These are phyloP conservation scores for Adelosebastes latens DNA, from an alignment of 2,797 vertebrate species.

Conservation along the genomic window DNA sequence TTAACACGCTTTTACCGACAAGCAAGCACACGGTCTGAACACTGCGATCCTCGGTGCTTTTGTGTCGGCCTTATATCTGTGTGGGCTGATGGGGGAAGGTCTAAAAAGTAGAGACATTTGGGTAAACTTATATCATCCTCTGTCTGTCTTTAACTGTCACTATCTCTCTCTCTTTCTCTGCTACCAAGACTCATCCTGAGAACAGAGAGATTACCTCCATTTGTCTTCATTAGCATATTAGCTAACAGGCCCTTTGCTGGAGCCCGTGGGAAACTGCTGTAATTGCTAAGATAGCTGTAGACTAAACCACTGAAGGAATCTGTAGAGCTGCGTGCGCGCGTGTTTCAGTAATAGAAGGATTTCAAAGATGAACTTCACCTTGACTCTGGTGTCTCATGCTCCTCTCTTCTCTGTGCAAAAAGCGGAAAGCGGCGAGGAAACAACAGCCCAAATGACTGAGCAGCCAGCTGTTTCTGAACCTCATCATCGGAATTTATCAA, in stretches of 20 bases:
- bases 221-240: conserved; percentile 86
- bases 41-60: neutral
- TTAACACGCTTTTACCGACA: conserved; percentile 33
- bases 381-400: conserved; percentile 44
- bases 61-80: conserved; percentile 7
- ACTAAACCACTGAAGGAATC: conserved; percentile 72
- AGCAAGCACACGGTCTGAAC: neutral
- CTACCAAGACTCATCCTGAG: conserved; percentile 65
- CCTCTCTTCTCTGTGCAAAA: neutral
- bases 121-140: conserved; percentile 22
- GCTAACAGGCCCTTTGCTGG: conserved; percentile 72
- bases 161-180: conserved; percentile 30
- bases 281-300: conserved; percentile 77
- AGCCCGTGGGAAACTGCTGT: conserved; percentile 78
- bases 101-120: conserved; percentile 8
- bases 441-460: conserved; percentile 55
- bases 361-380: conserved; percentile 67
- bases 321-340: conserved; percentile 25
- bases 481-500: conserved; percentile 68
- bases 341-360: conserved; percentile 52
- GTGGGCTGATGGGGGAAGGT: neutral
- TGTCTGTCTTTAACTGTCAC: conserved; percentile 35
- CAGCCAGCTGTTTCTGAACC: conserved; percentile 65
- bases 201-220: conserved; percentile 81
- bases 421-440: conserved; percentile 31